Evolutionary conservation across 2,888 invertebrate genomes (phyloP), one percentile per base, ranked within the genome.

Genomic region (Brachypterus glaber): DNA sequence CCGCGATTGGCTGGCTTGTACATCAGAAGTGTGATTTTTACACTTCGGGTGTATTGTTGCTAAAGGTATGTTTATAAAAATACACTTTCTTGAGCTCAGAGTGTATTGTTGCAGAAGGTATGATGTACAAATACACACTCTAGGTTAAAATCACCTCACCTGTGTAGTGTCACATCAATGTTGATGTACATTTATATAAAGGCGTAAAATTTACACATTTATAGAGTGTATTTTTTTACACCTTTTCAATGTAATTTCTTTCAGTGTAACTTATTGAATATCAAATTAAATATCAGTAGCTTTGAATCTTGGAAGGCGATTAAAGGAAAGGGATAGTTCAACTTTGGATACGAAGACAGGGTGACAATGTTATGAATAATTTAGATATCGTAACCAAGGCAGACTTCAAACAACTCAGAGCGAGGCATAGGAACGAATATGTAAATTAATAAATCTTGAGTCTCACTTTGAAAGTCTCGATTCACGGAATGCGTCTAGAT

Each of bases 371-470:
- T 59, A 60, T 62, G 62, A 62, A 62, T 62, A 60, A 62, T 62
- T 62, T 60, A 62, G 54, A 52, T 55, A 53, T 55, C 48, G 50
- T 52, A 31, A 46, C 40, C 21, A 27, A 11, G 11, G 7, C 7
- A 50, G 59, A 59, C 60, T 59, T 60, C 60, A 62, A 60, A 62
- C 59, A 55, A 53, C 43, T 46, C 37, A 11, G n/a, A n/a, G 41
- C 35, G 37, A 40, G 47, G 47, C 46, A 38, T 40, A 51, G 48
- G 55, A 54, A 58, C 55, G 55, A 57, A 59, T 62, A 62, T 62
- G 62, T 58, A 62, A 62, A 62, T 62, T 59, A 61, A 62, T 62
- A 62, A 62, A 62, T 62, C 61, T 61, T 59, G 55, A 52, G 52
- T 57, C 59, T 59, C 58, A 58, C 59, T 60, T 60, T 60, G 60